Base-by-base conservation (phyloP, 2,888 invertebrate genomes). In the Hemicrepidius hirtus region DNA sequence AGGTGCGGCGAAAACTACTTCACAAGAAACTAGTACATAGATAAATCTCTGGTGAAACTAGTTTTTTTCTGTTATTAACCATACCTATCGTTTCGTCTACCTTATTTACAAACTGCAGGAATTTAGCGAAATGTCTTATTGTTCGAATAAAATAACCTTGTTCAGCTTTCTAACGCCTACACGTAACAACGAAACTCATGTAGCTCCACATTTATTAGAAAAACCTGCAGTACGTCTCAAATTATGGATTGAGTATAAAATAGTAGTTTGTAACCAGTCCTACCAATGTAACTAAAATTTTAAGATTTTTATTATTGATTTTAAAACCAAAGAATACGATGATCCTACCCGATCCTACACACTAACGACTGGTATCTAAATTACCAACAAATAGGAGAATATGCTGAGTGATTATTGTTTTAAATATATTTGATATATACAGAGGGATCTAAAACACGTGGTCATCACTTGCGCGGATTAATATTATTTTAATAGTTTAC, bases 141-240 rank as follows among this genome's bases (percentile, higher is more conserved):
- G 55, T 66, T 66, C 55, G 21, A 46, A 66, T 62, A 50, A 50
- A 50, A 32, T 66, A 66, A 66, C 66, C 66, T 66, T 66, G 66
- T 32, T 41, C 40, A 57, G 55, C 66, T 66, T 66, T 66, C 66
- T 66, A 66, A 66, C 66, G 66, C 66, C 66, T 40, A 66, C 66
- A 32, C 13, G 44, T 32, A 50, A 44, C 53, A 66, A 55, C 40
- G 57, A 66, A 57, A 37, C 21, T 37, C 57, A 57, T 57, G 57
- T 57, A 57, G n/a, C 37, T 57, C 57, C 16, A 18, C 37, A 37
- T 57, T 35, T 57, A n/a, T 5, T 18, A 37, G 21, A 37, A 37
- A 57, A 37, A 37, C 37, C 9, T 57, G 35, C 28, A 21, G 4
- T 53, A 24, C 28, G 24, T 53, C 53, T 53, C 6, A 16, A 6